Evolutionary conservation across 2,797 vertebrate genomes (phyloP).

Genomic region (Sarcophilus harrisii): DNA sequence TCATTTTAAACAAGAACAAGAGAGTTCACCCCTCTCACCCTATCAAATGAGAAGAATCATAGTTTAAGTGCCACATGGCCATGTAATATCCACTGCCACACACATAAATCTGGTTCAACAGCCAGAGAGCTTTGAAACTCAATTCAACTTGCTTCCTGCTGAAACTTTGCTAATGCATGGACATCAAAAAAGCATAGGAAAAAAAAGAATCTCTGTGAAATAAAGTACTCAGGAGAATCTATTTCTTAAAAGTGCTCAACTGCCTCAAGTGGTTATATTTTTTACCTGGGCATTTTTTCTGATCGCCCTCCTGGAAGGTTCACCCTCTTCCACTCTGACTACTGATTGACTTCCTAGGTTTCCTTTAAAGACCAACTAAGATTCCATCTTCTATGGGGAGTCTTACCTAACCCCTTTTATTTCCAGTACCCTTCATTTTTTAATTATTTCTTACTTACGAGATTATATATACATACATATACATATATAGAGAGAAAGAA

Average conservation of each 20-base stretch:
- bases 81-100: constrained; percentile 63
- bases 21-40: constrained; percentile 26
- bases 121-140: constrained; percentile 16
- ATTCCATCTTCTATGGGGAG: background rate
- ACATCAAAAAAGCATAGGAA: constrained; percentile 67
- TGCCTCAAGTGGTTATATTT: constrained; percentile 27
- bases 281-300: background rate
- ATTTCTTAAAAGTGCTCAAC: constrained; percentile 70
- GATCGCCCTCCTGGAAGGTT: too few species aligned
- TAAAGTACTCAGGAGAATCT: constrained; percentile 71
- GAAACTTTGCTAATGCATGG: constrained; percentile 66
- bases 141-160: constrained; percentile 52
- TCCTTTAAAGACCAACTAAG: background rate
- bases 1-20: too few species aligned
- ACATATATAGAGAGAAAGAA: constrained; percentile 35
- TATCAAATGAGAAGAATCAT: constrained; percentile 62
- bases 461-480: too few species aligned
- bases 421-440: background rate
- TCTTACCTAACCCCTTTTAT: background rate
- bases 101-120: constrained; percentile 61
- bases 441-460: too few species aligned
- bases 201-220: constrained; percentile 59
- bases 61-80: constrained; percentile 30
- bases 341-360: background rate
- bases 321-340: background rate